phyloP scores from a whole-genome alignment of 2,797 vertebrate species.

The Linurgus olivaceus region DNA sequence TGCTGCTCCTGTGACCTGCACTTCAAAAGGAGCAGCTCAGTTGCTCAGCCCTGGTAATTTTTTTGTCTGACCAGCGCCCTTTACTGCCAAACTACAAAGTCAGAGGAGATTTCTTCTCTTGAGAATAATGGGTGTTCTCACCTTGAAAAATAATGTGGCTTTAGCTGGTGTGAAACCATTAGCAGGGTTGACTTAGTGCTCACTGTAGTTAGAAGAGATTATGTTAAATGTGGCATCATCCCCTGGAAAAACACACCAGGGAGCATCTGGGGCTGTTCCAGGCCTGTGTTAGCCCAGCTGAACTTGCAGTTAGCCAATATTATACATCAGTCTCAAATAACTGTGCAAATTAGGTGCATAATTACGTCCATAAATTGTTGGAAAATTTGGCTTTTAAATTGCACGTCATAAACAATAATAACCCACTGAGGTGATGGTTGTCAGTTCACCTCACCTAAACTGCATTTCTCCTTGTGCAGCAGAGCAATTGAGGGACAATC shows the following conservation, averaged over 20 bases:
- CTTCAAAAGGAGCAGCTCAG: neutral
- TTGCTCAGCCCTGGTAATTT: neutral
- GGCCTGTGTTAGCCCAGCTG: neutral
- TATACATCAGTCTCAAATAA: constrained; percentile 36
- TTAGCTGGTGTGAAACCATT: constrained; percentile 12
- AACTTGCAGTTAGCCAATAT: constrained; percentile 6
- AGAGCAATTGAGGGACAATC: neutral
- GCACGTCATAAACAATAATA: constrained; percentile 40
- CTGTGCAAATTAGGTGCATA: constrained; percentile 50
- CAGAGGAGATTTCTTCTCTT: neutral
- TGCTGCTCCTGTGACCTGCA: neutral
- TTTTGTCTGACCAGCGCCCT: neutral
- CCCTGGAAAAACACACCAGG: neutral
- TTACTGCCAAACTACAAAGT: neutral
- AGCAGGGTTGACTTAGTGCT: neutral
- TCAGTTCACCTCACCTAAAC: constrained; percentile 5
- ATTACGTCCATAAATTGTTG: constrained; percentile 29
- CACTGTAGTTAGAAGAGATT: constrained; percentile 11
- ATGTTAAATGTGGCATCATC: constrained; percentile 18
- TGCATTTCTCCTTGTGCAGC: neutral
- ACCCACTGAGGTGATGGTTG: neutral
- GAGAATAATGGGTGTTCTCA: neutral
- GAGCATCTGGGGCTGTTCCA: constrained; percentile 1
- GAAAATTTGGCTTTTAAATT: constrained; percentile 60
- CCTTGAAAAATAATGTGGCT: neutral